Base-by-base conservation (phyloP, 2,113 vertebrate genomes). In the Romanogobio albipinnatus region DNA sequence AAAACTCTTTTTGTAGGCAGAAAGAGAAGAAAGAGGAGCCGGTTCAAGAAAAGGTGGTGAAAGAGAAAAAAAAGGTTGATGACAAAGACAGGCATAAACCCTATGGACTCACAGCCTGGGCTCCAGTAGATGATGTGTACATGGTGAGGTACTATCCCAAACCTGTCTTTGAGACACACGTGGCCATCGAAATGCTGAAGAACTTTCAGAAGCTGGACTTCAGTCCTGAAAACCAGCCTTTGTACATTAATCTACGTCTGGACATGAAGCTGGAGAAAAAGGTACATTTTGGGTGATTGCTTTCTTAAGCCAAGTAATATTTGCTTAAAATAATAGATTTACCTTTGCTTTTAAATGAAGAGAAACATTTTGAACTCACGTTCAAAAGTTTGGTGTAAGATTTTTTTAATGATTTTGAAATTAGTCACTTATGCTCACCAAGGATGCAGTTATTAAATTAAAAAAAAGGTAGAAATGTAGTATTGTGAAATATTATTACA, bases 191-290 rank as follows among this genome's bases (percentile, higher is more conserved):
- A 10, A 91, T 97, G 95, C 94, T 99, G 17, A 98, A 97, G 92
- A 95, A 73, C 0, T 97, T 94, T 85, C 97, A 97, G 86, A 5
- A 85, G 33, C 82, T 99, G 88, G 98, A 99, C 70, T 98, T 96
- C 87, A 96, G 96, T 0, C 0, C 92, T 51, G 92, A 87, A 47
- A 85, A 88, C 8, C 97, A 99, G 87, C 89, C 89, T 0, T 88
- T 99, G 15, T 97, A 94, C 64, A 87, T 96, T 22, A 94, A 96
- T 0, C 92, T 98, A 3, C 95, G 80, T 84, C 92, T 99, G 33
- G 95, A 99, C 86, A 97, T 98, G 96, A 90, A 93, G 0, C 91
- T 96, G 51, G 95, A 96, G 85, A 99, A 98, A 87, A 99, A 99
- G 97, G 98, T 99, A 93, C 14, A 33, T 22, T 24, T 33, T 47